Conservation (phyloP, 2,797 vertebrate species). For the Heliangelus exortis region DNA sequence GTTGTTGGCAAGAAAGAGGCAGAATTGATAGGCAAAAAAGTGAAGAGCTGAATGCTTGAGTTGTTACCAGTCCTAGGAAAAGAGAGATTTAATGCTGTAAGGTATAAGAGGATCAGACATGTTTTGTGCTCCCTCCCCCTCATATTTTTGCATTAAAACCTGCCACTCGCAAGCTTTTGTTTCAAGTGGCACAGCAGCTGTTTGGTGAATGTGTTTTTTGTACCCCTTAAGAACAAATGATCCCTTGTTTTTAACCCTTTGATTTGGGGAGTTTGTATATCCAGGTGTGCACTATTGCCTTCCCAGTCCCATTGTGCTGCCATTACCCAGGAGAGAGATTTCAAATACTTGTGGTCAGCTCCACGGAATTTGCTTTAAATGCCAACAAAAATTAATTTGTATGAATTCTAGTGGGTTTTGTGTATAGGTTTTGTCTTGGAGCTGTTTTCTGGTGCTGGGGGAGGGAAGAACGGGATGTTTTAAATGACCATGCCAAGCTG, state of each 20-base stretch:
- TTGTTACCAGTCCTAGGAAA: neutral
- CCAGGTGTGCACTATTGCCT: slow-evolving; percentile 53
- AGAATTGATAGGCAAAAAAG: neutral
- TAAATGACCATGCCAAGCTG: slow-evolving; percentile 40
- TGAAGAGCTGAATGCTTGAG: neutral
- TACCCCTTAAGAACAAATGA: slow-evolving; percentile 43
- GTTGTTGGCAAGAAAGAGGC: neutral
- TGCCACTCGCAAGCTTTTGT: slow-evolving; percentile 17
- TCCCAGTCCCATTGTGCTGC: slow-evolving; percentile 38
- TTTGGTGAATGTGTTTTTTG: slow-evolving; percentile 25
- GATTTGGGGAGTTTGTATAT: slow-evolving; percentile 43
- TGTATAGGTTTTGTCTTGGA: slow-evolving; percentile 10
- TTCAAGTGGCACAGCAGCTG: neutral
- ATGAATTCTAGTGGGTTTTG: neutral
- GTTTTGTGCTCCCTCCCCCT: neutral
- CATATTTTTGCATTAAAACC: slow-evolving; percentile 31
- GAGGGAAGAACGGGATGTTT: neutral
- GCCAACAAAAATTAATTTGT: slow-evolving; percentile 45
- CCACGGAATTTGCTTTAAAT: slow-evolving; percentile 42
- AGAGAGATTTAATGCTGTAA: neutral
- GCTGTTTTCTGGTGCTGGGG: neutral
- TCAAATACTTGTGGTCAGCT: slow-evolving; percentile 45
- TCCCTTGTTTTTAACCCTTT: slow-evolving; percentile 72
- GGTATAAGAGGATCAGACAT: slow-evolving; percentile 24
- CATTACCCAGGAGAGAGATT: slow-evolving; percentile 38